These are phyloP conservation scores for Phengaris alcon DNA, from an alignment of 2,888 invertebrate genomes.

Conservation along the genomic window DNA sequence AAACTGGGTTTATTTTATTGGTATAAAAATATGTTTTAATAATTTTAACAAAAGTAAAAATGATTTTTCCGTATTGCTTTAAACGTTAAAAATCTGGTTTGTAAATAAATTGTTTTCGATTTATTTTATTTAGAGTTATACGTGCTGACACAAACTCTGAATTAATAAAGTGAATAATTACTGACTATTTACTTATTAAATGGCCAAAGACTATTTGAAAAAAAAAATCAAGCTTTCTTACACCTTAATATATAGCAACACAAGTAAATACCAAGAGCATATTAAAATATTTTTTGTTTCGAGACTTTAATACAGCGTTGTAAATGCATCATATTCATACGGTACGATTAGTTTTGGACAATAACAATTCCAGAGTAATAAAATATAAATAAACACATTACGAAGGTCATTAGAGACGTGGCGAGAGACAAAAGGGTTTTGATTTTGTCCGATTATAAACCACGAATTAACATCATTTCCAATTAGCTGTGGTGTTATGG, in stretches of 20 bases:
- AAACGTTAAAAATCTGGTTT: no score
- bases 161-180: no score
- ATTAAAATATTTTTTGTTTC: neutral
- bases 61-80: no score
- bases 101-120: no score
- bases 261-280: neutral
- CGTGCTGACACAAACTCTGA: no score
- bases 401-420: conserved; percentile 13
- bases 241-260: no score
- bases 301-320: neutral
- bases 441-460: conserved; percentile 37
- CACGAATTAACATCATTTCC: conserved; percentile 45
- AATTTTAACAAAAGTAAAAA: neutral
- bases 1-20: neutral
- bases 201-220: no score
- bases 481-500: conserved; percentile 46
- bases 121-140: no score
- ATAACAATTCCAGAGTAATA: conserved; percentile 32
- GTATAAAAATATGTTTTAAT: neutral
- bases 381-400: conserved; percentile 32
- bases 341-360: conserved; percentile 14
- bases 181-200: no score
- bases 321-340: conserved; percentile 1
- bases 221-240: no score
- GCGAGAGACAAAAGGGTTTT: conserved; percentile 28